phyloP scores from a whole-genome alignment of 2,797 vertebrate species.

The Sebastes nivosus region DNA sequence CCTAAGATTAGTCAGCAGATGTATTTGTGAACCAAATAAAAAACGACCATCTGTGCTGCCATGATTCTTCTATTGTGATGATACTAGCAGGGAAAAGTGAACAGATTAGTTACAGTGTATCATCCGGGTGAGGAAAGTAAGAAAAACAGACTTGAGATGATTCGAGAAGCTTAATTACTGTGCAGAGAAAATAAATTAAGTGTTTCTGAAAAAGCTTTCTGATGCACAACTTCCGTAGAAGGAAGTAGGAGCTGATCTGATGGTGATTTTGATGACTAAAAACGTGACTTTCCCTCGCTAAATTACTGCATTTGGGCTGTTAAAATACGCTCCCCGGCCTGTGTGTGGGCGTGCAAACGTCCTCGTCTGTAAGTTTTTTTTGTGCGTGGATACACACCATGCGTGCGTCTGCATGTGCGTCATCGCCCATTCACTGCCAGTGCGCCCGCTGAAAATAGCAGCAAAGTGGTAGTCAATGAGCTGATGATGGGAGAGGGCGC shows the following conservation, averaged over 20 bases:
- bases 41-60: slow-evolving; percentile 69
- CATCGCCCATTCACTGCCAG: slow-evolving; percentile 59
- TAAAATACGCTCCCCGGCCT: background rate
- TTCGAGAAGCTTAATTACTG: slow-evolving; percentile 1
- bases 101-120: background rate
- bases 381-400: slow-evolving; percentile 7
- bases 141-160: slow-evolving; percentile 2
- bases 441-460: slow-evolving; percentile 59
- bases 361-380: slow-evolving; percentile 1
- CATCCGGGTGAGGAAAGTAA: background rate
- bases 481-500: slow-evolving; percentile 58
- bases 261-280: background rate
- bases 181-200: background rate
- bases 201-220: background rate
- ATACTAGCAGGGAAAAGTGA: slow-evolving; percentile 23
- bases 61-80: slow-evolving; percentile 37
- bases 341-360: slow-evolving; percentile 25
- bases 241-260: background rate
- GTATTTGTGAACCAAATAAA: slow-evolving; percentile 54
- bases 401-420: slow-evolving; percentile 51
- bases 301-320: slow-evolving; percentile 1
- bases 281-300: background rate
- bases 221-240: background rate
- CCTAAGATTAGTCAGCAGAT: slow-evolving; percentile 62
- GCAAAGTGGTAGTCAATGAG: slow-evolving; percentile 43